Evolutionary conservation across 2,797 vertebrate genomes (phyloP), one percentile per base, ranked within the genome.

Genomic region (Luscinia megarhynchos): DNA sequence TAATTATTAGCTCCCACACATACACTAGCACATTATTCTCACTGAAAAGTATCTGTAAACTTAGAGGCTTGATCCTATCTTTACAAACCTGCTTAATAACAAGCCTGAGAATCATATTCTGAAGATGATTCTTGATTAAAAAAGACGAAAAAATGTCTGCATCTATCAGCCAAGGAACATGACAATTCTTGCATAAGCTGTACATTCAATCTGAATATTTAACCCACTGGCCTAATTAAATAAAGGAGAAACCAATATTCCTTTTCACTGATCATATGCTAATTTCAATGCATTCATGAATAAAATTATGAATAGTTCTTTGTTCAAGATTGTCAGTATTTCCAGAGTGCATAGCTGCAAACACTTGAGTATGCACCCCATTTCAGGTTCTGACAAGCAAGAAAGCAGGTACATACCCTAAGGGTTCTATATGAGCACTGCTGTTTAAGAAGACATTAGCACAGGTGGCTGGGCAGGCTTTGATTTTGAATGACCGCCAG

Each of bases 31-130:
- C 9, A 30, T 79, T 82, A 93, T 83, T 89, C 29, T 53, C 32
- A 77, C 50, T 70, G 78, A 87, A 84, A 93, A 91, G 22, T 34
- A 70, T n/a, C 61, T 59, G 68, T 77, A 80, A 90, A 87, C 72
- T 54, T 82, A 50, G 21, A 90, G 53, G 57, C 63, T 89, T 87
- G 78, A 95, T 87, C 34, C 53, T 91, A 61, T 85, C 93, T 93
- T 96, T 61, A 76, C 38, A 79, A 93, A 74, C 68, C 83, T 46
- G 36, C 34, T 93, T 77, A 87, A 87, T 87, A 92, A 90, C 1
- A 2, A 91, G 81, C 9, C 38, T 43, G 32, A 89, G 46, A 92
- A 79, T 87, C 84, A 93, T 40, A 82, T 73, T 86, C 55, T 79
- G 66, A 91, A 90, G 68, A 75, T 29, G 27, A 68, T 34, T 69